Evolutionary conservation across 2,113 vertebrate species (phyloP).

Genomic region (Tachuris rubrigastra): DNA sequence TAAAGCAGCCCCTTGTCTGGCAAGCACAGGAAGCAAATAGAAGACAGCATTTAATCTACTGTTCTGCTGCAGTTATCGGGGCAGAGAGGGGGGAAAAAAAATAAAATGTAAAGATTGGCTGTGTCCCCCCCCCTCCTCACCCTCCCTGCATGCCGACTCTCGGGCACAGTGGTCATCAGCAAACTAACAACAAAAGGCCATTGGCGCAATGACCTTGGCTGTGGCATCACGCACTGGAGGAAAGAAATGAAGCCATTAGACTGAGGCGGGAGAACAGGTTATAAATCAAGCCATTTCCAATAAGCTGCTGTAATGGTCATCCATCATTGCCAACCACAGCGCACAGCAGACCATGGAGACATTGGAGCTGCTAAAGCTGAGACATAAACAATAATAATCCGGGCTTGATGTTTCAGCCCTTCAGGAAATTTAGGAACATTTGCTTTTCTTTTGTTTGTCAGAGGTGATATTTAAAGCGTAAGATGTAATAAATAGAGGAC

Average conservation of each 20-base stretch:
- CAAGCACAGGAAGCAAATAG: conserved; percentile 80
- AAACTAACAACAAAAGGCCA: conserved; percentile 94
- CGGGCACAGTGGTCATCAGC: conserved; percentile 90
- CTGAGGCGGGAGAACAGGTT: conserved; percentile 91
- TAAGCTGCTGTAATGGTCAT: conserved; percentile 99
- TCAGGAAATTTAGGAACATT: conserved; percentile 88
- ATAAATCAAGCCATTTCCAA: conserved; percentile 99
- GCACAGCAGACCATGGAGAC: conserved; percentile 89
- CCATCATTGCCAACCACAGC: conserved; percentile 90
- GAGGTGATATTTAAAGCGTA: conserved; percentile 86
- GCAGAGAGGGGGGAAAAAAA: conserved; percentile 69
- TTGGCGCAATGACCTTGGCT: conserved; percentile 98
- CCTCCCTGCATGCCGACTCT: conserved; percentile 52
- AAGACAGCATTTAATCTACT: conserved; percentile 88
- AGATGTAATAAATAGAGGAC: conserved; percentile 82
- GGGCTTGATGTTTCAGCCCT: conserved; percentile 86
- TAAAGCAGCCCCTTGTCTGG: conserved; percentile 90
- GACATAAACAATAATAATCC: conserved; percentile 97
- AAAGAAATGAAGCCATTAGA: conserved; percentile 99
- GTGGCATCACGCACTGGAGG: conserved; percentile 97
- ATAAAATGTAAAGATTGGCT: conserved; percentile 76
- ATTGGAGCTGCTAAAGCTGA: conserved; percentile 84
- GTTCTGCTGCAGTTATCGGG: conserved; percentile 82
- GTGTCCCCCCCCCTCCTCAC: not conserved
- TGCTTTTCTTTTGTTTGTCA: conserved; percentile 89